phyloP scores from a whole-genome alignment of 2,888 invertebrate species.

The Drosophila dives region DNA sequence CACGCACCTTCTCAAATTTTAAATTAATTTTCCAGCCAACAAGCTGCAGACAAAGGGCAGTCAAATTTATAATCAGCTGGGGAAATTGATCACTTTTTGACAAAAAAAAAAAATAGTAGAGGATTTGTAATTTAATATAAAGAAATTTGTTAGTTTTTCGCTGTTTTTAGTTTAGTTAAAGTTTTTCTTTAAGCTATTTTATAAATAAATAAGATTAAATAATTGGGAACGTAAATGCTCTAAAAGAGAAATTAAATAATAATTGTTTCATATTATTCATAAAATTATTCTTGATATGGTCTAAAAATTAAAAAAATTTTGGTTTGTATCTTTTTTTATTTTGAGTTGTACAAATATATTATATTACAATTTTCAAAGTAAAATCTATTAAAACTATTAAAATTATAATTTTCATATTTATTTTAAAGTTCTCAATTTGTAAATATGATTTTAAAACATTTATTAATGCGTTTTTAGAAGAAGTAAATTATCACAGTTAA shows the following conservation, averaged over 20 bases:
- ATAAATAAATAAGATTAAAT: background rate
- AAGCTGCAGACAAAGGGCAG: constrained; percentile 28
- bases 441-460: background rate
- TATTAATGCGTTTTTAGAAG: background rate
- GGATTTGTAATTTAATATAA: background rate
- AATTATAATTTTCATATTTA: background rate
- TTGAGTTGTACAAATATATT: background rate
- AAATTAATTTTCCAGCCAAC: constrained; percentile 61
- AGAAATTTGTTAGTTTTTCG: background rate
- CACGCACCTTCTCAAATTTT: constrained; percentile 67
- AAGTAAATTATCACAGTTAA: background rate
- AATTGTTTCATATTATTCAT: background rate
- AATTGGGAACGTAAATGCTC: too few species aligned
- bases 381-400: background rate
- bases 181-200: background rate
- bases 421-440: rapidly evolving
- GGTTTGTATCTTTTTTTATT: background rate
- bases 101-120: background rate
- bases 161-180: background rate
- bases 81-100: background rate
- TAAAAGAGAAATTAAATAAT: background rate
- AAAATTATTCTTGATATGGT: background rate
- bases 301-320: background rate
- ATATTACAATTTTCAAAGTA: background rate
- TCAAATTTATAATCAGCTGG: constrained; percentile 16